Conservation (phyloP, 2,113 vertebrate species). For the Toxostoma redivivum region DNA sequence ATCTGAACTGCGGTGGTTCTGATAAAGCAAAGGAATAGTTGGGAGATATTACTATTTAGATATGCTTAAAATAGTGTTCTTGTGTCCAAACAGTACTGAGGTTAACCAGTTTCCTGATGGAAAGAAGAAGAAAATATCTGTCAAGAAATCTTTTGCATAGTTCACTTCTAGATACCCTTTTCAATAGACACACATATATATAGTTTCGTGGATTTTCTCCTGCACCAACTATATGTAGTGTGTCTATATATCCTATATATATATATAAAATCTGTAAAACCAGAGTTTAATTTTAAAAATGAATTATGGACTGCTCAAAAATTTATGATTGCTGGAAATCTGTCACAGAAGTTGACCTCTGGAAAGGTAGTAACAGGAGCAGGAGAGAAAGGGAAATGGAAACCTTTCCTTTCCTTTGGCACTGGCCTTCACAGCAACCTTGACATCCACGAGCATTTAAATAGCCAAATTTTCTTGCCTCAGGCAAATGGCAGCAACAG, state of each 20-base stretch:
- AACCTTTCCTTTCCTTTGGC: background rate
- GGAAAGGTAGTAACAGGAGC: background rate
- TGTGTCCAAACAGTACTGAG: background rate
- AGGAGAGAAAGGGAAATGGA: background rate
- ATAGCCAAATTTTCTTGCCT: background rate
- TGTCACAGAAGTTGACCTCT: background rate
- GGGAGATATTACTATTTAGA: background rate
- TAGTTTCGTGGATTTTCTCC: background rate
- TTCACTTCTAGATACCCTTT: background rate
- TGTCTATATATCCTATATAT: background rate
- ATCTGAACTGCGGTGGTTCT: background rate
- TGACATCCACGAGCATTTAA: background rate
- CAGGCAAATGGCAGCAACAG: background rate
- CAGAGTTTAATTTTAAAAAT: background rate
- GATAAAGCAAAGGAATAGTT: background rate
- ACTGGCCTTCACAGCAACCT: background rate
- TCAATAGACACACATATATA: background rate
- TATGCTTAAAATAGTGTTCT: background rate
- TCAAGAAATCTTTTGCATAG: background rate
- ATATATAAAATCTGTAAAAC: background rate
- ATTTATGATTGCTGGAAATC: background rate
- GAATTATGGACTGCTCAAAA: background rate
- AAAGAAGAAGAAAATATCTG: background rate
- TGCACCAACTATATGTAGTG: background rate
- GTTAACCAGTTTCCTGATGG: background rate